Base-by-base conservation (phyloP, 2,888 invertebrate species). In the Sesia bembeciformis region DNA sequence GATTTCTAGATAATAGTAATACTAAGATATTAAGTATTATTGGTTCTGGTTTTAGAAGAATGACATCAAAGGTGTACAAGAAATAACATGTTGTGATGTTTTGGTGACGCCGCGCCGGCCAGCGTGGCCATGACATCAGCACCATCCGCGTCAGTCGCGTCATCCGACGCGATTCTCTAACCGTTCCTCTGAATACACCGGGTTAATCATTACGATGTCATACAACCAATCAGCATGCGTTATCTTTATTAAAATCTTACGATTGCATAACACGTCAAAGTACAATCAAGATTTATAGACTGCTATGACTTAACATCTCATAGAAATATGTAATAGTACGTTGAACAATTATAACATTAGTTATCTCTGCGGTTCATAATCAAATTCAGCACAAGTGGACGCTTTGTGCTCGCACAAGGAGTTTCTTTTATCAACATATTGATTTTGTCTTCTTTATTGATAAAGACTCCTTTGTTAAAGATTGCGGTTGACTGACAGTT, bases 41-140 rank as follows among this genome's bases (percentile, higher is more conserved):
- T n/a, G n/a, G n/a, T n/a, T n/a, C n/a, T 23, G 23, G 23, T 23
- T 23, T 23, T 23, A 2, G 23, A 23, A 23, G 23, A 23, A 23
- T 23, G 23, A 23, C 23, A 23, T 23, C 23, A 23, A 23, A 23
- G 43, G 8, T 46, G 8, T n/a, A 46, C 23, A 46, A 46, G 46
- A 8, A 5, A 23, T 8, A 46, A 4, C 46, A 38, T 8, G 40
- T n/a, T 8, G 40, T n/a, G 39, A 8, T 50, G 6, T 43, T 54
- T 50, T 53, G 54, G 56, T 70, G 70, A 66, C 66, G 65, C 58
- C 53, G 56, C 53, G 55, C 50, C 41, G 69, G 67, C 68, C 74
- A 69, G 73, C 73, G 70, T 65, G 75, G 71, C 69, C 72, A 80
- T 88, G 87, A 87, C 86, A 85, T 88, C 84, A 86, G 67, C 76